A percentile compares a stretch with the other conserved stretches of the same genome.
Evolutionary conservation across 2,888 invertebrate genomes (phyloP).

Genomic region (Carabus problematicus): DNA sequence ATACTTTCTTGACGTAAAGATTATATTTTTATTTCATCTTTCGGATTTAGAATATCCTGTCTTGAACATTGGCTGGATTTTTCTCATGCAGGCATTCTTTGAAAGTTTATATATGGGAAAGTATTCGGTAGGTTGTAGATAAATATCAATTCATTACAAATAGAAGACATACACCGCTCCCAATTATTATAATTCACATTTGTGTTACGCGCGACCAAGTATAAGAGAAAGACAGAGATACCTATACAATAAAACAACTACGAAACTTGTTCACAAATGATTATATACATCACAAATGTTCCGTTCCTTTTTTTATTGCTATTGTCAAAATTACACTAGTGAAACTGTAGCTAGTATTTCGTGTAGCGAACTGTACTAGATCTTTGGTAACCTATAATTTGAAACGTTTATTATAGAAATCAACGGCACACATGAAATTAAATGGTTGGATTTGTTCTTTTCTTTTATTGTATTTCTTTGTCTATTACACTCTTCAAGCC

Average conservation of each 20-base stretch:
- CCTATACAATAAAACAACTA: not conserved
- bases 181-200: constrained; percentile 29
- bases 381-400: constrained; percentile 40
- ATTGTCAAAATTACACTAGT: constrained; percentile 15
- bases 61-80: no score
- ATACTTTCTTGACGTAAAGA: no score
- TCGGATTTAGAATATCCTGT: no score
- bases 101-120: no score
- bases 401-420: constrained; percentile 42
- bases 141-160: no score
- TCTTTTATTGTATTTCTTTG: constrained; percentile 12
- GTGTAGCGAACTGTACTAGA: constrained; percentile 29
- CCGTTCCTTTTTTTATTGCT: not conserved
- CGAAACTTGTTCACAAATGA: not conserved
- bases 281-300: constrained; percentile 8
- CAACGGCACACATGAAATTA: constrained; percentile 38
- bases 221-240: constrained; percentile 21
- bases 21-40: no score
- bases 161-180: no score
- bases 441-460: constrained; percentile 35
- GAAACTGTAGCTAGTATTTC: constrained; percentile 14
- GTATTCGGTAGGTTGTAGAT: no score
- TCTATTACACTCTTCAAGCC: no score
- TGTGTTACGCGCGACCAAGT: not conserved
- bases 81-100: no score